A percentile compares a stretch with the other conserved stretches of the same genome.
phyloP scores from a whole-genome alignment of 2,888 invertebrate genomes.

The Eupithecia subfuscata region DNA sequence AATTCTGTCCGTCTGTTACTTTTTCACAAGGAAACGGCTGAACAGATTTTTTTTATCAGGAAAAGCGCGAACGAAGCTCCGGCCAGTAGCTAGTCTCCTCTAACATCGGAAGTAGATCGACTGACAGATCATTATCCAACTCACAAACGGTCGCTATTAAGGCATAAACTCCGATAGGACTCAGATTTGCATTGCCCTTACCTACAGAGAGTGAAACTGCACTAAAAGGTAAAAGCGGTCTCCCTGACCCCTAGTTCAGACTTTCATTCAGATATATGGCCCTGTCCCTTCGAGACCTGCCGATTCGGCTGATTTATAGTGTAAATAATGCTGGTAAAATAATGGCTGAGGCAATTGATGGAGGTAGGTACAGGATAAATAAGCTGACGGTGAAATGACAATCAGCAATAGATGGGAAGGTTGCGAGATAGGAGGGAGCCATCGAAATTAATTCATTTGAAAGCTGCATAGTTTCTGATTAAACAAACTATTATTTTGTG shows the following conservation, averaged over 20 bases:
- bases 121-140: not conserved
- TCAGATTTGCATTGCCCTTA: constrained; percentile 19
- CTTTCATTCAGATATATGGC: constrained; percentile 33
- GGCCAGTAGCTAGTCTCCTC: not conserved
- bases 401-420: not conserved
- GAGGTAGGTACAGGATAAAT: not conserved
- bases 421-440: too few species aligned
- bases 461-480: not conserved
- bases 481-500: not conserved
- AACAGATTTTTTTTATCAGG: too few species aligned
- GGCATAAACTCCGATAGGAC: constrained; percentile 12
- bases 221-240: constrained; percentile 27
- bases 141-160: not conserved
- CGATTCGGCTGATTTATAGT: constrained; percentile 8
- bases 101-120: not conserved
- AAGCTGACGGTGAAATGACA: not conserved
- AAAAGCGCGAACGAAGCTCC: not conserved
- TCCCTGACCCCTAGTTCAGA: constrained; percentile 31
- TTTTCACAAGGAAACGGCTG: too few species aligned
- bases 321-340: constrained; percentile 2
- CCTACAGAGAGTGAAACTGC: constrained; percentile 21
- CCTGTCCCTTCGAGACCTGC: constrained; percentile 6
- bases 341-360: not conserved
- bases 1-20: too few species aligned
- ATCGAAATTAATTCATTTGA: not conserved